These are phyloP conservation scores for Sussaba pulchella DNA, from an alignment of 2,888 invertebrate species.

Conservation along the genomic window DNA sequence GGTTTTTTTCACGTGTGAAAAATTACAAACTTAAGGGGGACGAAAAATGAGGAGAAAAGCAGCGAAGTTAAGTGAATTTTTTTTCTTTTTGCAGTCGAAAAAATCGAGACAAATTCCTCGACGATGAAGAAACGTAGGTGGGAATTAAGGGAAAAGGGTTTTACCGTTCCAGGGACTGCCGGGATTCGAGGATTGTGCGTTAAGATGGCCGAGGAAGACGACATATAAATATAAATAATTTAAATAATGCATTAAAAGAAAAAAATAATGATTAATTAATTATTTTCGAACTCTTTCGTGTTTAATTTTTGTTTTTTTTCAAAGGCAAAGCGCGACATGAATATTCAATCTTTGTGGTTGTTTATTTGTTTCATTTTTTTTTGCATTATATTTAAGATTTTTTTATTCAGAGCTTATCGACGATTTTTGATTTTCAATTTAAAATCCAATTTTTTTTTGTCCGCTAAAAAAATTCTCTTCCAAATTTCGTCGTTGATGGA, in stretches of 20 bases:
- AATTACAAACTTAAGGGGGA: conserved; percentile 11
- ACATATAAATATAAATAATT: conserved; percentile 38
- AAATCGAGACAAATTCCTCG: conserved; percentile 39
- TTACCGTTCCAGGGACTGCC: no score
- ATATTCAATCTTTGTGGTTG: no score
- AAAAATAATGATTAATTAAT: conserved; percentile 12
- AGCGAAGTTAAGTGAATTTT: conserved; percentile 11
- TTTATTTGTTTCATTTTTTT: conserved; percentile 21
- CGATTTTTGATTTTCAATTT: conserved; percentile 4
- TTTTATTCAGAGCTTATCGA: neutral
- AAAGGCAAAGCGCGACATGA: conserved; percentile 22
- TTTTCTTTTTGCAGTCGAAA: neutral
- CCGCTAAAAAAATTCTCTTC: neutral
- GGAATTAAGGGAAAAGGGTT: neutral
- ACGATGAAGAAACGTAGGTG: neutral
- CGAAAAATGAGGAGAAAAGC: conserved; percentile 1
- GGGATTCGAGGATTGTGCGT: conserved; percentile 55
- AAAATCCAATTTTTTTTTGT: conserved; percentile 18
- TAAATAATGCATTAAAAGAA: conserved; percentile 28
- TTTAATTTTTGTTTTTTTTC: conserved; percentile 32
- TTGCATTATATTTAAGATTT: neutral
- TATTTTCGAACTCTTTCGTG: conserved; percentile 29
- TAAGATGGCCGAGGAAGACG: conserved; percentile 56
- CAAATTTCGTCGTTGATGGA: conserved; percentile 55
- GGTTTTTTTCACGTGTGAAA: conserved; percentile 42